phyloP scores from a whole-genome alignment of 1,140 invertebrate species.

The Tetranychus urticae region DNA sequence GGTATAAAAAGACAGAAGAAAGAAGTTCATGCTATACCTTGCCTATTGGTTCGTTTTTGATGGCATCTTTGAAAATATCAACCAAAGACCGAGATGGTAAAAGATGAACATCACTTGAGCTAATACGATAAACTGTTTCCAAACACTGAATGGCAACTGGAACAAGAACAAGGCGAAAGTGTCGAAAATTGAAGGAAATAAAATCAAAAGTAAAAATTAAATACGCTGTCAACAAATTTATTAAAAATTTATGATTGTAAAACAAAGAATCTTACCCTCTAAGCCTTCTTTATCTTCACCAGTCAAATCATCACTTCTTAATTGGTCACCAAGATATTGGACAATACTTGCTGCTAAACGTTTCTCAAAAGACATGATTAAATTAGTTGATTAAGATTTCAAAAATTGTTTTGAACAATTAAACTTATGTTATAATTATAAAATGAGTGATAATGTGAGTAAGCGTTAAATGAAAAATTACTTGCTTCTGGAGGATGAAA shows the following conservation, averaged over 20 bases:
- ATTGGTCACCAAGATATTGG: constrained; percentile 21
- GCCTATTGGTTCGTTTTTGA: constrained; percentile 8
- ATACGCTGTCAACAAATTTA: too few relatives aligned
- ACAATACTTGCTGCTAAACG: constrained; percentile 21
- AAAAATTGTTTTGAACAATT: too few relatives aligned
- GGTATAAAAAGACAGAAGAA: not conserved
- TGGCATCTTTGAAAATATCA: constrained; percentile 17
- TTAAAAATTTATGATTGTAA: too few relatives aligned
- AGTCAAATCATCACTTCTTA: constrained; percentile 15
- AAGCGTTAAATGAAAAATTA: too few relatives aligned
- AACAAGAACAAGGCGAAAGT: not conserved
- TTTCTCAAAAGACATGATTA: constrained; percentile 18
- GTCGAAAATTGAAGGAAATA: not conserved
- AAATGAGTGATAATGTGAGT: too few relatives aligned
- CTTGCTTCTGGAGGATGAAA: too few relatives aligned
- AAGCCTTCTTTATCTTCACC: constrained; percentile 48
- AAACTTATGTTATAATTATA: too few relatives aligned
- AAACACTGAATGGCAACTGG: constrained; percentile 54
- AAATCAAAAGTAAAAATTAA: not conserved
- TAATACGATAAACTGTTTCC: constrained; percentile 45
- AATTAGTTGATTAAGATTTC: too few relatives aligned
- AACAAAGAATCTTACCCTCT: constrained; percentile 23
- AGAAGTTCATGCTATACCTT: not conserved
- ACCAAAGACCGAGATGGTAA: constrained; percentile 12
- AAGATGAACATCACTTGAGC: constrained; percentile 18